Percentiles rank a stretch among this genome's conserved stretches.
These are phyloP conservation scores for Gastracanthus pulcherrimus DNA, from an alignment of 2,888 invertebrate species.

Conservation along the genomic window DNA sequence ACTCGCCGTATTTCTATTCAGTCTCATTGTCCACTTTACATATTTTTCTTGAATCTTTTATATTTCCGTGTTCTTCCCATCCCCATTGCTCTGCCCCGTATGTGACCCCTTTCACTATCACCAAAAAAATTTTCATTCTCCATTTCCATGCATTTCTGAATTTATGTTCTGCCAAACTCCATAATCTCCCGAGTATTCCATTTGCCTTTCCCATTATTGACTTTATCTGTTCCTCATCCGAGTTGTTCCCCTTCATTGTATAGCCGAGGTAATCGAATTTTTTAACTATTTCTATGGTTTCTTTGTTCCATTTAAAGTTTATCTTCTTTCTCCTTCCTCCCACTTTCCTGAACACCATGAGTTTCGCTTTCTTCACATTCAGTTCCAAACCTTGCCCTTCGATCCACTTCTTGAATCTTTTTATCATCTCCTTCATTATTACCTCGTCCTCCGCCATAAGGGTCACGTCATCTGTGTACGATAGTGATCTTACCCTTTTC, in stretches of 20 bases:
- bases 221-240: not conserved
- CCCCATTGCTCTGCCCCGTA: no score
- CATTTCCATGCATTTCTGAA: not conserved
- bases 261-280: not conserved
- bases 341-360: not conserved
- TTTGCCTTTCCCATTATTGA: not conserved
- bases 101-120: not conserved
- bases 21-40: not conserved
- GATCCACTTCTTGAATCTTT: not conserved
- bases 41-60: not conserved
- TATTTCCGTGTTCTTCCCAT: not conserved
- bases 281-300: not conserved
- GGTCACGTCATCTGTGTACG: not conserved
- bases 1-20: not conserved
- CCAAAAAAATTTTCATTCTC: not conserved
- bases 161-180: not conserved
- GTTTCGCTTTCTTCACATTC: not conserved
- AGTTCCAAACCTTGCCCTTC: not conserved
- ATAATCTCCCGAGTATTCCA: not conserved
- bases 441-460: not conserved
- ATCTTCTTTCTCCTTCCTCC: not conserved
- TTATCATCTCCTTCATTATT: not conserved
- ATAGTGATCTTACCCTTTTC: not conserved
- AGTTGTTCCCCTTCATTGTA: not conserved
- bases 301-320: not conserved